Evolutionary conservation across 2,113 vertebrate genomes (phyloP), one percentile per base, ranked within the genome.

Genomic region (Corynorhinus townsendii): DNA sequence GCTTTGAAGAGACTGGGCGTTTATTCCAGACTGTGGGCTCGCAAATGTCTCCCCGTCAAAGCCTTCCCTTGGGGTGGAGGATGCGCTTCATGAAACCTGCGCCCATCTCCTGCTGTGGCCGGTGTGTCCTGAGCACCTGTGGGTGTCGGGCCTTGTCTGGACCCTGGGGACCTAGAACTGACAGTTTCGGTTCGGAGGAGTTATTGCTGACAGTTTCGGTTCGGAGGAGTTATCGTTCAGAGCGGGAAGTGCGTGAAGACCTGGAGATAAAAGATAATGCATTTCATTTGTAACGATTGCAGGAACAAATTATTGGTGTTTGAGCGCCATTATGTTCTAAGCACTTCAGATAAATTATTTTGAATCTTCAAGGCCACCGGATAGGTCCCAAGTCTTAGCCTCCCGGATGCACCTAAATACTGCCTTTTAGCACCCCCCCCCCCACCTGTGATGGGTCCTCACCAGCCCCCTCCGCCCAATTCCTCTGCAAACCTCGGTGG

Each of bases 81-180:
- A 2, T 1, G 1, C 11, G 49, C 54, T 68, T 45, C 35, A 9
- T 1, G 15, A 33, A 71, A 72, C 11, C 38, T 9, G 2, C 0
- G 26, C 22, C 40, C 49, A 49, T 12, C 49, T 33, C 26, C 56
- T 86, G 68, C 38, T 56, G 26, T 2, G 38, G 49, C 15, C 15
- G 28, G 52, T 15, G 59, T 76, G 69, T 66, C 43, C 52, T 8
- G 20, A 56, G 35, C 2, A 4, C 28, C 20, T 64, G 17, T 59
- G 26, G 11, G 19, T 19, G 33, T 20, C 4, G 12, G 69, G 33
- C 75, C 81, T 86, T 49, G 40, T 52, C 14, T 43, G 62, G 68
- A 47, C 20, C 16, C 12, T 38, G 35, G 52, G 24, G 14, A 17
- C 35, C n/a, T 43, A 20, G 52, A 92, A 64, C 16, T 2, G 11